Conservation (phyloP, 2,797 vertebrate genomes). For the Enteromius viviparus region DNA sequence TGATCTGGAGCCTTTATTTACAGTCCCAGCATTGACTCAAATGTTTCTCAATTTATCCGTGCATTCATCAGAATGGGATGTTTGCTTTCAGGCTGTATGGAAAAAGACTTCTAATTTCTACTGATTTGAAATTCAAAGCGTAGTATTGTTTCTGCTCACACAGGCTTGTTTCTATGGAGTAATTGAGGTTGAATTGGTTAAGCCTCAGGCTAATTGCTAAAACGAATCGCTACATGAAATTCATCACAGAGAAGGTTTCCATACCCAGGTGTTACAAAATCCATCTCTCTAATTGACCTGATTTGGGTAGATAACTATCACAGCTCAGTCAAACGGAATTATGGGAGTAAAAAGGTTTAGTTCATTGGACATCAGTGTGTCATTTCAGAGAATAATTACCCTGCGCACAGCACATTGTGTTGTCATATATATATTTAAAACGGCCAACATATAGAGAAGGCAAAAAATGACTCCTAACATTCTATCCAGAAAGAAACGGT, state of each 20-base stretch:
- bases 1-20: neutral
- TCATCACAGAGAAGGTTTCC: slow-evolving; percentile 78
- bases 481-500: neutral
- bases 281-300: slow-evolving; percentile 81
- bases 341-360: slow-evolving; percentile 51
- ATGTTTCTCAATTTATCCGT: neutral
- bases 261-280: slow-evolving; percentile 80
- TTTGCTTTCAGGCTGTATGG: slow-evolving; percentile 41
- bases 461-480: neutral
- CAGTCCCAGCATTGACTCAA: neutral
- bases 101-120: slow-evolving; percentile 64
- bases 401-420: neutral
- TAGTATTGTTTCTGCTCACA: slow-evolving; percentile 77
- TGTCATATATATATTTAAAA: neutral
- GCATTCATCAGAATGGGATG: slow-evolving; percentile 5
- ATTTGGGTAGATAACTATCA: slow-evolving; percentile 78
- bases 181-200: slow-evolving; percentile 85
- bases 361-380: slow-evolving; percentile 38
- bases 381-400: slow-evolving; percentile 21
- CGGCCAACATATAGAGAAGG: neutral
- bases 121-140: slow-evolving; percentile 74
- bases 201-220: slow-evolving; percentile 82
- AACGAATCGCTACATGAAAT: slow-evolving; percentile 84
- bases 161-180: slow-evolving; percentile 69
- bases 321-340: slow-evolving; percentile 75